Conservation (phyloP, 2,113 vertebrate species). For the Macrotus californicus region DNA sequence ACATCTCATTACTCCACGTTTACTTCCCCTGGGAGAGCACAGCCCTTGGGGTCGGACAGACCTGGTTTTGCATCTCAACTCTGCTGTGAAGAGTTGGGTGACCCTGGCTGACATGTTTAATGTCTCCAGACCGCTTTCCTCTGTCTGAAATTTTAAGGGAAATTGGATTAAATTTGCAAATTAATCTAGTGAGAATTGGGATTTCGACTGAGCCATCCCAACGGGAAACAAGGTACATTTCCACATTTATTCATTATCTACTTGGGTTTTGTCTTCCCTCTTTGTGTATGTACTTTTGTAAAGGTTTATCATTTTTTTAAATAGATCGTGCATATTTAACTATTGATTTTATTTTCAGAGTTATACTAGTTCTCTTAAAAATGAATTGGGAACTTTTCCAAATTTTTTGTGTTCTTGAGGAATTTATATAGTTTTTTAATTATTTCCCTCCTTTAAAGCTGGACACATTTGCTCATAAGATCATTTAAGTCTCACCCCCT, state of each 20-base stretch:
- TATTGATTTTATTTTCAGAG: not conserved
- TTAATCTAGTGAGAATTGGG: constrained; percentile 12
- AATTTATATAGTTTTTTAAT: not conserved
- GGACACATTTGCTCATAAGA: not conserved
- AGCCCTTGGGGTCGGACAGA: not conserved
- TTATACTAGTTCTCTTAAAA: not conserved
- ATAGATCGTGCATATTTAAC: not conserved
- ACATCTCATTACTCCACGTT: not conserved
- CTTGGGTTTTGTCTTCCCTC: not conserved
- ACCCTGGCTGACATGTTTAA: not conserved
- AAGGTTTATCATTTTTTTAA: not conserved
- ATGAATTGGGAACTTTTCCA: not conserved
- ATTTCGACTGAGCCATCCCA: not conserved
- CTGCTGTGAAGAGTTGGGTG: not conserved
- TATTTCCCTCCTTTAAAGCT: not conserved
- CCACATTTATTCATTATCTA: not conserved
- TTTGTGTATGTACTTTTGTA: not conserved
- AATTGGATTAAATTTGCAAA: not conserved
- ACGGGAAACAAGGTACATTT: not conserved
- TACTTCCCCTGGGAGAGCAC: not conserved
- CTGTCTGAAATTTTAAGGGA: constrained; percentile 7
- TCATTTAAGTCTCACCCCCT: not conserved
- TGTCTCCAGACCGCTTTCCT: not conserved
- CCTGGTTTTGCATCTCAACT: not conserved
- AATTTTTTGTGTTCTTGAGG: not conserved